Percentiles rank a stretch among this genome's conserved stretches.
Evolutionary conservation across 2,888 invertebrate genomes (phyloP).

Genomic region (Eucriotettix oculatus): DNA sequence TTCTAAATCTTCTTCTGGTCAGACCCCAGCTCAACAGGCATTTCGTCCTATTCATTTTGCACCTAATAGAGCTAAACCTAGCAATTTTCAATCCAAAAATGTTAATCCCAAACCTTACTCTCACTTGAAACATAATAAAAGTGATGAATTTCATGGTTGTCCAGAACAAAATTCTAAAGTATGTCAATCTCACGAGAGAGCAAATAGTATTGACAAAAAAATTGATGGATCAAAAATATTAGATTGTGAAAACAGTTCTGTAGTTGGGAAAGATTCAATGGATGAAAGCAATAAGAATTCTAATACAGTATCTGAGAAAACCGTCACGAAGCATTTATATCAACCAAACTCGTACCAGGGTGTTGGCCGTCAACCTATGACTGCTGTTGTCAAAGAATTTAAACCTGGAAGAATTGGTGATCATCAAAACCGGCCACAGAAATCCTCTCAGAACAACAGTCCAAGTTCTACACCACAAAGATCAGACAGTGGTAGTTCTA

Average conservation of each 20-base stretch:
- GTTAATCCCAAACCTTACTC: conserved; percentile 26
- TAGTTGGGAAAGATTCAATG: too few species aligned
- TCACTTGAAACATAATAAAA: neutral
- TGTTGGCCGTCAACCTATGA: neutral
- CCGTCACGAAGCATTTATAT: neutral
- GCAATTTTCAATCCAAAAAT: conserved; percentile 22
- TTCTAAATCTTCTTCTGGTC: neutral
- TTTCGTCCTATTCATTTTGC: conserved; percentile 11
- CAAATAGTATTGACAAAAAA: neutral
- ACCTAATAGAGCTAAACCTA: conserved; percentile 8
- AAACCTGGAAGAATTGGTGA: conserved; percentile 7
- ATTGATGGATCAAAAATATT: neutral
- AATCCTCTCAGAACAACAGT: neutral
- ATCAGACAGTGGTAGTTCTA: neutral
- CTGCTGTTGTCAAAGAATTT: conserved; percentile 6
- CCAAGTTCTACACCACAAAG: neutral
- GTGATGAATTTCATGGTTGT: neutral
- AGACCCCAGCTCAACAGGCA: conserved; percentile 6
- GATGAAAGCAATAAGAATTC: neutral
- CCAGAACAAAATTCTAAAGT: neutral
- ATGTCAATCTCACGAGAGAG: neutral
- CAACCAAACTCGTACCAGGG: neutral
- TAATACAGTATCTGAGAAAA: neutral
- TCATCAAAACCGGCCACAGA: neutral
- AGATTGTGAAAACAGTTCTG: neutral